A percentile compares a stretch with the other conserved stretches of the same genome.
Conservation (phyloP, 2,888 invertebrate genomes). For the Crematogaster levior region DNA sequence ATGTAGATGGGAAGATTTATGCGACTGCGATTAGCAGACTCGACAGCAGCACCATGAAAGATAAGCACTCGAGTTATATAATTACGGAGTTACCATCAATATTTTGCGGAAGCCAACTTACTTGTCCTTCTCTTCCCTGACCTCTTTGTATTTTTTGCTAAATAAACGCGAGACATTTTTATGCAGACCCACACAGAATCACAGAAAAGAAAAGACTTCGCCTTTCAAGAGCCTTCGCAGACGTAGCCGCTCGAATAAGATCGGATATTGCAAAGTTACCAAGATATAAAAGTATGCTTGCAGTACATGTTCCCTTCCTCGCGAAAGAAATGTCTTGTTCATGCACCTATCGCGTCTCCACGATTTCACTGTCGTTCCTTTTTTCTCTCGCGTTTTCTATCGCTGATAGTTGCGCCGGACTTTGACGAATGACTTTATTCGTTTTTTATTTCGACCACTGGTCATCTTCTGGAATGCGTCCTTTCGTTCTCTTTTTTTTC, state of each 20-base stretch:
- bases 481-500: slow-evolving; percentile 1
- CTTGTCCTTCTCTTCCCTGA: slow-evolving; percentile 48
- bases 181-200: slow-evolving; percentile 56
- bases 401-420: slow-evolving; percentile 58
- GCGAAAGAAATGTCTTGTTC: neutral
- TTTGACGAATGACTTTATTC: slow-evolving; percentile 65
- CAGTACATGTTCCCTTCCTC: neutral
- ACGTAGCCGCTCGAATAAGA: slow-evolving; percentile 66
- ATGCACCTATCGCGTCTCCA: slow-evolving; percentile 24
- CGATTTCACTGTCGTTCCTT: slow-evolving; percentile 24
- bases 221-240: slow-evolving; percentile 68
- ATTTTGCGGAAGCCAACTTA: slow-evolving; percentile 67
- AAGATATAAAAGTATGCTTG: slow-evolving; percentile 59
- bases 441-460: slow-evolving; percentile 47
- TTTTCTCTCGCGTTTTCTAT: slow-evolving; percentile 41
- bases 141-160: slow-evolving; percentile 5
- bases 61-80: slow-evolving; percentile 62
- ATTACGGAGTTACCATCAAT: slow-evolving; percentile 66
- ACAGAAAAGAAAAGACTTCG: slow-evolving; percentile 73
- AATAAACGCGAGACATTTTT: slow-evolving; percentile 72
- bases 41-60: slow-evolving; percentile 64
- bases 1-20: slow-evolving; percentile 67
- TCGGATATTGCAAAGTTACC: slow-evolving; percentile 70
- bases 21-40: slow-evolving; percentile 65
- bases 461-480: slow-evolving; percentile 1